Evolutionary conservation across 2,797 vertebrate genomes (phyloP), one percentile per base, ranked within the genome.

Genomic region (Ctenopoma multispine): DNA sequence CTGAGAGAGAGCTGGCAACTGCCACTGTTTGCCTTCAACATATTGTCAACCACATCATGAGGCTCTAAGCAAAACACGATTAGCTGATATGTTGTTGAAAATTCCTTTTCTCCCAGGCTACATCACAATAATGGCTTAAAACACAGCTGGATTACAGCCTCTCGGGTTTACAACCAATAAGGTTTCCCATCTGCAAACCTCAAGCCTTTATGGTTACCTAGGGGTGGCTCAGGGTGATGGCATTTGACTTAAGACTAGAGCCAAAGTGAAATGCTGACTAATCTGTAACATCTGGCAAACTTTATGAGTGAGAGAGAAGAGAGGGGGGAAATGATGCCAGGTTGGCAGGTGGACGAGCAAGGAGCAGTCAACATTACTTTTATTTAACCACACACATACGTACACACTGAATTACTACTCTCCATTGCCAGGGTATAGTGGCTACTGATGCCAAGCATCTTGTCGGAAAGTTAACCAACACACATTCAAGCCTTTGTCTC

Each of bases 151-250:
- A 87, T 89, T 86, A 79, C 67, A 82, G 83, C 86, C 80, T 81
- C 65, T 84, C 72, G 40, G 58, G 68, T 90, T 91, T 90, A 90
- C 77, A 87, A 86, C 85, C 89, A 87, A 81, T 88, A 87, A 82
- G 82, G 68, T 83, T 85, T 81, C 73, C 90, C 86, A 88, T 89
- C 88, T 89, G 88, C 87, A 91, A 90, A 92, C 89, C 90, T 89
- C 85, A 87, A 89, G 83, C 77, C 88, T 91, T 91, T 91, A 91
- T 88, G 89, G 87, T 86, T 87, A 89, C 80, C 72, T 61, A 75
- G 83, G 82, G 89, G 87, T 89, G 88, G 81, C 88, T 89, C 23
- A 56, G 63, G 90, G 89, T 91, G 90, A 88, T 86, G 91, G 86
- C 87, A 88, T 89, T 90, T 86, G 86, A 90, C 86, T 88, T 53